Conservation (phyloP, 2,113 vertebrate genomes). For the Callorhinus ursinus region DNA sequence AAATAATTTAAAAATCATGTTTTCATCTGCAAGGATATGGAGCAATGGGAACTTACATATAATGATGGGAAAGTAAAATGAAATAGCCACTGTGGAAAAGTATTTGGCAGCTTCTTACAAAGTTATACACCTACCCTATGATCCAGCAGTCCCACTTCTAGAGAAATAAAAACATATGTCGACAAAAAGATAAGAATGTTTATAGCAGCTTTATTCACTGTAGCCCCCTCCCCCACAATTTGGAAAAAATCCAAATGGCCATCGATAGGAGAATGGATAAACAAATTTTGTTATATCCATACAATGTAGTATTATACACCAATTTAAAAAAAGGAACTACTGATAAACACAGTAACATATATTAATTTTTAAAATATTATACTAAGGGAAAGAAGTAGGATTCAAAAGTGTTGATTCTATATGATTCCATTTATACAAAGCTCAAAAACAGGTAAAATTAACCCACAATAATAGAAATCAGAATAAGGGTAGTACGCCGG, state of each 20-base stretch:
- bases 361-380: neutral
- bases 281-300: neutral
- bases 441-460: neutral
- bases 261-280: neutral
- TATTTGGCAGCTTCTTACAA: neutral
- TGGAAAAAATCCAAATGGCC: neutral
- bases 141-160: neutral
- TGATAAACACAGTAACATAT: neutral
- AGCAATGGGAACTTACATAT: neutral
- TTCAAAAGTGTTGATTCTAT: neutral
- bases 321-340: neutral
- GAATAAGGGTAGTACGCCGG: neutral
- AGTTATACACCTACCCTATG: neutral
- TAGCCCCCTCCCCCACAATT: rapidly evolving
- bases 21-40: neutral
- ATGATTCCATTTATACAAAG: neutral
- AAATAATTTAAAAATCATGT: neutral
- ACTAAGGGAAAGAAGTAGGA: neutral
- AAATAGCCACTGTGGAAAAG: neutral
- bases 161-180: neutral
- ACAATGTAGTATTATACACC: neutral
- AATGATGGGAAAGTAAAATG: neutral
- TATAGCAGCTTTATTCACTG: neutral
- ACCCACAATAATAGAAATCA: neutral
- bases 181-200: neutral